A percentile compares a stretch with the other conserved stretches of the same genome.
Conservation (phyloP, 2,113 vertebrate genomes). For the Columba janthina region DNA sequence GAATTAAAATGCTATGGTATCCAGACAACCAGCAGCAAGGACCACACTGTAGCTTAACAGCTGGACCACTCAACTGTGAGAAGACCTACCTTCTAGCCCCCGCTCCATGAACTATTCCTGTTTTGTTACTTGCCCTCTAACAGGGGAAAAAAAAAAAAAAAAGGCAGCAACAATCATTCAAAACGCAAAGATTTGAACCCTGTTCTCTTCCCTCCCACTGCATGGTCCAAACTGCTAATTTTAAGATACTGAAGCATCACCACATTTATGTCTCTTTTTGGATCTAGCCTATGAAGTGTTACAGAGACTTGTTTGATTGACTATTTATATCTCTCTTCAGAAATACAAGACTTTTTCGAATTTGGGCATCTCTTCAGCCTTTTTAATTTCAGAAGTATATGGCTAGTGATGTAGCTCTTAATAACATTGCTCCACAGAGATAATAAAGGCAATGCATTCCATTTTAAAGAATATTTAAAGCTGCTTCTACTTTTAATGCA, state of each 20-base stretch:
- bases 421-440: not conserved
- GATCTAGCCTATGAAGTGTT: not conserved
- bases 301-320: not conserved
- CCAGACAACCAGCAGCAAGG: not conserved
- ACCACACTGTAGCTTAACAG: not conserved
- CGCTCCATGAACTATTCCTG: not conserved
- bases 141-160: not conserved
- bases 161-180: not conserved
- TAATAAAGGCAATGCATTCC: not conserved
- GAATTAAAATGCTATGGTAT: not conserved
- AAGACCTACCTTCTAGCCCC: not conserved
- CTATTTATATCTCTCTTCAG: not conserved
- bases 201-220: not conserved
- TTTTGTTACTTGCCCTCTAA: not conserved
- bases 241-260: not conserved
- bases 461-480: constrained; percentile 6
- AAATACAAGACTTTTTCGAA: not conserved
- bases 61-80: not conserved
- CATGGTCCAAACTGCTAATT: not conserved
- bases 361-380: constrained; percentile 9
- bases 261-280: not conserved
- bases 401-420: not conserved
- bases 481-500: constrained; percentile 6
- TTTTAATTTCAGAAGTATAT: not conserved
- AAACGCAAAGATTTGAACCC: not conserved